Conservation (phyloP, 1,140 invertebrate species). For the Aphelenchoides avenae region DNA sequence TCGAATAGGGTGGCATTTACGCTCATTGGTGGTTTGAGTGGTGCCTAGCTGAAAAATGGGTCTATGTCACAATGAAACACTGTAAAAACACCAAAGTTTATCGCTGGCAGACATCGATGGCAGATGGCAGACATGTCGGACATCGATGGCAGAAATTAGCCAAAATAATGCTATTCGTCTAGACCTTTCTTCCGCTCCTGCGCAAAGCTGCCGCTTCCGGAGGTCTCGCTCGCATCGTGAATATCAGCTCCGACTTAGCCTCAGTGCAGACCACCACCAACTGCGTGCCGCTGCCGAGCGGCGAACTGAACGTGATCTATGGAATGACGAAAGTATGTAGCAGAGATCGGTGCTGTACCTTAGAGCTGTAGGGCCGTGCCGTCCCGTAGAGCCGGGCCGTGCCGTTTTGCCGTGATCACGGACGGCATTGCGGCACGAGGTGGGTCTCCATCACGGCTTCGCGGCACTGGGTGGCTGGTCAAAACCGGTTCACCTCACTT, state of each 20-base stretch:
- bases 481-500: too few species aligned
- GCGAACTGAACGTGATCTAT: constrained; percentile 20
- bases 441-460: too few species aligned
- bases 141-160: not conserved
- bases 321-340: constrained; percentile 34
- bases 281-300: not conserved
- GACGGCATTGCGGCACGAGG: too few species aligned
- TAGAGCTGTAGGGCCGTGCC: too few species aligned
- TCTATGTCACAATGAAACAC: too few species aligned
- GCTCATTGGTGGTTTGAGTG: not conserved
- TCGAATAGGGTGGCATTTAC: not conserved
- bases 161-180: not conserved
- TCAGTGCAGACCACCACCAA: constrained; percentile 3
- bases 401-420: too few species aligned
- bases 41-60: not conserved
- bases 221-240: constrained; percentile 10
- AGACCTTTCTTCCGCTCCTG: constrained; percentile 25
- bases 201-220: constrained; percentile 16
- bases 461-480: too few species aligned
- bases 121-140: not conserved
- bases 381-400: too few species aligned
- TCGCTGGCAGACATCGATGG: not conserved
- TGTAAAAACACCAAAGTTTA: too few species aligned
- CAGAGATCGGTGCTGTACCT: too few species aligned
- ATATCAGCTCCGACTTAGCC: constrained; percentile 23